Evolutionary conservation across 1,140 invertebrate species (phyloP), one percentile per base, ranked within the genome.

Genomic region (Conus betulinus): DNA sequence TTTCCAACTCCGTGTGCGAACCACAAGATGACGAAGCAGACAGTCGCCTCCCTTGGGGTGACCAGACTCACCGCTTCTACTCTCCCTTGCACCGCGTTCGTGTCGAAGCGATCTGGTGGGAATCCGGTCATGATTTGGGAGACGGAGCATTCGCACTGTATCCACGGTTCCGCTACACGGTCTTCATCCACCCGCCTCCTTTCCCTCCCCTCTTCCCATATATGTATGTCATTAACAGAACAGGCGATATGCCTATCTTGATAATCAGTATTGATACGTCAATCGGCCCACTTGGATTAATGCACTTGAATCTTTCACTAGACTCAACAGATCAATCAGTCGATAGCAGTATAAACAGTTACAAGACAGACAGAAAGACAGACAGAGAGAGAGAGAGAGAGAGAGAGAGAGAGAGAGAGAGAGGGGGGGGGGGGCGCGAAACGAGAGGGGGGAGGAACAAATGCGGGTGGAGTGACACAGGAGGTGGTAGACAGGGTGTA

Each of bases 311-410:
- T 3, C 39, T 39, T 39, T 39, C 39, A 39, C 39, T 39, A 39
- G 39, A 39, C 39, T 39, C 4, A 2, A 60, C 57, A 11, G 57
- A 60, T 15, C 57, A 60, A 15, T 60, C 57, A 60, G 57, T 60
- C 8, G 39, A 39, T 39, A 39, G 39, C 39, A 0, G 39, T 39
- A 39, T 39, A 39, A 39, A 39, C 39, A 60, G 57, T 79, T 5
- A 79, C 11, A 52, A 11, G 27, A 79, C 7, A 51, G 25, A 79
- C 13, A 79, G 78, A 79, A 25, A 39, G 78, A 79, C 13, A 79
- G 78, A 79, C 13, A 79, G 78, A 39, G 78, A 79, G 78, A 79
- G 4, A 39, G 78, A 79, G 13, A 39, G 78, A 79, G 13, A 79
- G 78, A 51, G 78, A 51, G 78, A 51, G 78, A 5, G 57, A 5